Percentiles rank a stretch among this genome's conserved stretches.
These are phyloP conservation scores for Melanerpes aurifrons DNA, from an alignment of 2,113 vertebrate species.

Conservation along the genomic window DNA sequence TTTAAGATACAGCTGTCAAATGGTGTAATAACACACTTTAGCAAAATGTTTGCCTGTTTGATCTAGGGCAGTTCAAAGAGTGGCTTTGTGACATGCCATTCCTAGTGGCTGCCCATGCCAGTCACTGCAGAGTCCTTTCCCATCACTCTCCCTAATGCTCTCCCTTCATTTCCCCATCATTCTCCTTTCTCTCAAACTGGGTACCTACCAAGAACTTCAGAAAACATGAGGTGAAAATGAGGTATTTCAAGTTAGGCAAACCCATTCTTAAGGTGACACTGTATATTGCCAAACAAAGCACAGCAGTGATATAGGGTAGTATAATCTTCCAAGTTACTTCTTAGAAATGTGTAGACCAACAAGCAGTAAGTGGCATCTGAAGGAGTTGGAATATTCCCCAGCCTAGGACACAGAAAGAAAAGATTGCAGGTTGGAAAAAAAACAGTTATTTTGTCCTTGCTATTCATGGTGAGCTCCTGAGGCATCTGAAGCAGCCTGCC, in stretches of 20 bases:
- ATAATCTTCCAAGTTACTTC: neutral
- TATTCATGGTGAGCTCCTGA: rapidly evolving
- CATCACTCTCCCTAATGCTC: neutral
- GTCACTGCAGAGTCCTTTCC: neutral
- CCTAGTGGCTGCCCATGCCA: neutral
- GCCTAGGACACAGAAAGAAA: neutral
- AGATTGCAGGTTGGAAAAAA: neutral
- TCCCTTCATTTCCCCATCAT: neutral
- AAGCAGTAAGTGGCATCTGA: neutral
- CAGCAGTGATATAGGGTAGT: neutral
- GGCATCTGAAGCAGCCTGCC: neutral
- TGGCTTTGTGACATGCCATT: neutral
- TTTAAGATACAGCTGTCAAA: neutral
- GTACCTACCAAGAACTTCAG: neutral
- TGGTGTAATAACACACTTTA: neutral
- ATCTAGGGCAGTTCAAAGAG: neutral
- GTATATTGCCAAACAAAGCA: neutral
- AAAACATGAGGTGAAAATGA: neutral
- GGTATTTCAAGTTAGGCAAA: neutral
- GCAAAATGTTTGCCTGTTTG: neutral
- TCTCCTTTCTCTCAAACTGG: neutral
- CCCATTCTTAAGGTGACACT: neutral
- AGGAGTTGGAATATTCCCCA: neutral
- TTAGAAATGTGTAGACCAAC: neutral
- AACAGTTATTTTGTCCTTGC: neutral